phyloP scores from a whole-genome alignment of 2,888 invertebrate species.

The Palloptera scutellata region DNA sequence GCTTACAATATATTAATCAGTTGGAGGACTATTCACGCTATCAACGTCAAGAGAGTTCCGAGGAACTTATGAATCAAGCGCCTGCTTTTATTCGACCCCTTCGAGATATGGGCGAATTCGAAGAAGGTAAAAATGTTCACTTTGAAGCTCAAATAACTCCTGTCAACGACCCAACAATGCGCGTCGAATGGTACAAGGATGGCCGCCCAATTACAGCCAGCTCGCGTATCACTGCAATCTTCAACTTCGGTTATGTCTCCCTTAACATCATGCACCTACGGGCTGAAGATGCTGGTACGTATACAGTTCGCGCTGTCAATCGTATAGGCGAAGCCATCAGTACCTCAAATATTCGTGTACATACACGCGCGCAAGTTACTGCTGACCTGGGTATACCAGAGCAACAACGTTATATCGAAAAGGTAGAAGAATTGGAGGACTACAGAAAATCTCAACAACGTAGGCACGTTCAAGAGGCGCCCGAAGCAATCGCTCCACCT shows the following conservation, averaged over 20 bases:
- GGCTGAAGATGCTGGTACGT: slow-evolving; percentile 96
- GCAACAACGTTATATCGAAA: slow-evolving; percentile 89
- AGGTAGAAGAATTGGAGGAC: slow-evolving; percentile 89
- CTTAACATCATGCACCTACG: slow-evolving; percentile 98
- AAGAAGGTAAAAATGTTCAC: slow-evolving; percentile 91
- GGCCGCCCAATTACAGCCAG: slow-evolving; percentile 95
- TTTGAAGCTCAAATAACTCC: slow-evolving; percentile 93
- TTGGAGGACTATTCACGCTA: slow-evolving; percentile 90
- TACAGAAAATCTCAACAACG: slow-evolving; percentile 81
- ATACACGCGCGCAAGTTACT: slow-evolving; percentile 83
- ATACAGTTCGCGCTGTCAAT: slow-evolving; percentile 90
- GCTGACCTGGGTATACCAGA: slow-evolving; percentile 88
- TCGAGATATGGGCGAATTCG: slow-evolving; percentile 84
- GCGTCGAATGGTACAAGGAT: slow-evolving; percentile 95
- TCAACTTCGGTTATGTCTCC: slow-evolving; percentile 99
- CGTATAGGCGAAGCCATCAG: slow-evolving; percentile 90
- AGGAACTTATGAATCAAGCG: slow-evolving; percentile 80
- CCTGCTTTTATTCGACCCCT: slow-evolving; percentile 89
- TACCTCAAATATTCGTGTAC: slow-evolving; percentile 79
- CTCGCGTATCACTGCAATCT: slow-evolving; percentile 95
- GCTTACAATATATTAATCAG: slow-evolving; percentile 88
- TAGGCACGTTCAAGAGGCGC: slow-evolving; percentile 80
- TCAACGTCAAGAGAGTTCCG: slow-evolving; percentile 83
- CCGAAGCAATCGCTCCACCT: slow-evolving; percentile 81
- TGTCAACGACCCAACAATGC: slow-evolving; percentile 92